Evolutionary conservation across 2,113 vertebrate species (phyloP), one percentile per base, ranked within the genome.

Genomic region (Machaerirhynchus nigripectus): DNA sequence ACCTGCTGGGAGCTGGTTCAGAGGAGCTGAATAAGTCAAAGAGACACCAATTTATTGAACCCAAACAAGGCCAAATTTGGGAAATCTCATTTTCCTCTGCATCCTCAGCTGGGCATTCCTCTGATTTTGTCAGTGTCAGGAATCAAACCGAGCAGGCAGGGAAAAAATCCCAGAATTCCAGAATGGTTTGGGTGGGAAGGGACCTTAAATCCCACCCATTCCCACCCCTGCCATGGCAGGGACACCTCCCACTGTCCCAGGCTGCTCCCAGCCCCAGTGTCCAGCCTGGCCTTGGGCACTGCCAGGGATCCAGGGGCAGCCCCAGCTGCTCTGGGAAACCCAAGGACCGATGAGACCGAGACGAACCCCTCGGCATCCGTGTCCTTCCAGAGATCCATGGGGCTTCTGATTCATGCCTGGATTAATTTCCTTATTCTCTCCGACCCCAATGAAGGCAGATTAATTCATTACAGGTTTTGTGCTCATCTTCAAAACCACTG

Each of bases 391-490:
- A 35, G 28, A 33, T 8, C 50, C 55, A 39, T 60, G 50, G 33
- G 33, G 46, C 21, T 83, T 91, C 42, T 70, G 63, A 64, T 88
- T 31, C 35, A 27, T n/a, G 60, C 55, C 68, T 35, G 39, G 52
- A 93, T 93, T 88, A 74, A 80, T 95, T 94, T 86, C 71, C 73
- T 88, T 11, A 20, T 84, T 71, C 63, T 4, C 55, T 86, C 55
- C 55, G 37, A 14, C 20, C 52, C 71, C 52, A 40, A 18, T 5
- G 26, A 4, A 84, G 7, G 6, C 68, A 86, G 64, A 89, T 87
- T 63, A 78, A 95, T 94, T 93, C 28, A 75, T 93, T 46, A 63
- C 65, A 27, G 68, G 56, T 52, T 94, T 89, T 87, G 9, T 64
- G 78, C 56, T 84, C 50, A 59, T 50, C 92, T 89, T 77, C 81